Evolutionary conservation across 2,113 vertebrate species (phyloP), one percentile per base, ranked within the genome.

Genomic region (Lepisosteus osseus): DNA sequence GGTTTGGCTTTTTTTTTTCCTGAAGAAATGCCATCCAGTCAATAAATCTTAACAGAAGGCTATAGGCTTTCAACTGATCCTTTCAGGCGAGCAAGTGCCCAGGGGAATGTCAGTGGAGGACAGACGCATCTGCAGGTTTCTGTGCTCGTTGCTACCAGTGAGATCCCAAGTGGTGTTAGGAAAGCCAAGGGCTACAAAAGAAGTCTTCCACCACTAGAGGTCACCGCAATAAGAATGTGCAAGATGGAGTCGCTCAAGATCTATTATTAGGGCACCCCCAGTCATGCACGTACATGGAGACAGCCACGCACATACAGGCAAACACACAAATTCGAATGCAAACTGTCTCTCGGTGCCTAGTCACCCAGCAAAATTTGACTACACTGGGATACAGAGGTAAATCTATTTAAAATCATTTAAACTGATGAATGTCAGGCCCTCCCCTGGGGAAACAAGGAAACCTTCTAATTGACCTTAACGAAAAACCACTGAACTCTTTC

Each of bases 51-150:
- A 55, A 41, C 67, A 41, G 67, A 56, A 29, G 17, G n/a, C 40
- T 40, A 68, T 68, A 15, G 7, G 67, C 17, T 68, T 68, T 56
- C 42, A 54, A 13, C 67, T 29, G 67, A 56, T 29, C 67, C 54
- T 68, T 54, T 29, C 17, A 56, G 40, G 17, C n/a, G 51, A 68
- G 12, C 12, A 40, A 29, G 51, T 54, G 51, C 67, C 67, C 54
- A 7, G 40, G 67, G 42, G 56, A 59, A 44, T n/a, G 43, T n/a
- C 43, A 43, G 12, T 66, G 64, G 64, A 44, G 64, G 42, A 15
- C 40, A 14, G 63, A 65, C 12, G 64, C 14, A 47, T 51, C 14
- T n/a, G 62, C 8, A 43, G 62, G 11, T 42, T 13, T 65, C 62
- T 65, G 62, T 29, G 8, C 44, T 66, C 45, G 41, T 42, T 43